Evolutionary conservation across 2,888 invertebrate species (phyloP).

Genomic region (Archaeoteleia sp.): DNA sequence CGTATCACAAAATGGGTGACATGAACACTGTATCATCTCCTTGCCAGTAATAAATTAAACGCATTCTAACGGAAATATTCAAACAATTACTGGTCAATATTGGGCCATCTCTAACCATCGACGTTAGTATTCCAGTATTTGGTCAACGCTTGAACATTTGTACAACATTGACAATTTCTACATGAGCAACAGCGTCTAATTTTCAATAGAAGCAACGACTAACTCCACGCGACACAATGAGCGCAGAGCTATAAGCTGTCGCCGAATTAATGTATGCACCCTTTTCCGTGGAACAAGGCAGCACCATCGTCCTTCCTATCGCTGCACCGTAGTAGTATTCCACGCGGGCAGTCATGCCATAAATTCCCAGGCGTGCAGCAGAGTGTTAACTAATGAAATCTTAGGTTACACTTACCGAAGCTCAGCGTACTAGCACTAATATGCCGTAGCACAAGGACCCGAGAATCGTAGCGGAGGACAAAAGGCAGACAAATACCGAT

Average conservation of each 20-base stretch:
- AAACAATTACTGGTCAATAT: too few relatives aligned
- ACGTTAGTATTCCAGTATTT: neutral
- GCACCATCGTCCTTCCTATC: slow-evolving; percentile 22
- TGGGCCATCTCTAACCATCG: too few relatives aligned
- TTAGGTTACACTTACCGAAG: slow-evolving; percentile 57
- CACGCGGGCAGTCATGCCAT: slow-evolving; percentile 47
- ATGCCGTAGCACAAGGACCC: slow-evolving; percentile 39
- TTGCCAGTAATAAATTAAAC: too few relatives aligned
- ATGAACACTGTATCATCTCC: too few relatives aligned
- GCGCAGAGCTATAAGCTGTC: slow-evolving; percentile 45
- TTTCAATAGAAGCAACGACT: slow-evolving; percentile 50
- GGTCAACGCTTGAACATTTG: too few relatives aligned
- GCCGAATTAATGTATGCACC: slow-evolving; percentile 54
- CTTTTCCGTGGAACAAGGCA: slow-evolving; percentile 32
- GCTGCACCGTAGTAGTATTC: slow-evolving; percentile 37
- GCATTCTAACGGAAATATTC: too few relatives aligned
- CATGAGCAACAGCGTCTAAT: slow-evolving; percentile 34
- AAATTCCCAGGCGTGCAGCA: slow-evolving; percentile 56
- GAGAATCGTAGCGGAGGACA: slow-evolving; percentile 18
- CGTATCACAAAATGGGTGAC: too few relatives aligned
- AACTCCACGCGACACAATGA: slow-evolving; percentile 44
- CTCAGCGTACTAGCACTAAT: slow-evolving; percentile 52
- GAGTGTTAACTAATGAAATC: slow-evolving; percentile 60
- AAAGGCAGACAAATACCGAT: slow-evolving; percentile 30
- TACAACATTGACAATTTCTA: too few relatives aligned